Percentiles rank a stretch among this genome's conserved stretches.
These are phyloP conservation scores for Guaruba guarouba DNA, from an alignment of 2,113 vertebrate species.

Conservation along the genomic window DNA sequence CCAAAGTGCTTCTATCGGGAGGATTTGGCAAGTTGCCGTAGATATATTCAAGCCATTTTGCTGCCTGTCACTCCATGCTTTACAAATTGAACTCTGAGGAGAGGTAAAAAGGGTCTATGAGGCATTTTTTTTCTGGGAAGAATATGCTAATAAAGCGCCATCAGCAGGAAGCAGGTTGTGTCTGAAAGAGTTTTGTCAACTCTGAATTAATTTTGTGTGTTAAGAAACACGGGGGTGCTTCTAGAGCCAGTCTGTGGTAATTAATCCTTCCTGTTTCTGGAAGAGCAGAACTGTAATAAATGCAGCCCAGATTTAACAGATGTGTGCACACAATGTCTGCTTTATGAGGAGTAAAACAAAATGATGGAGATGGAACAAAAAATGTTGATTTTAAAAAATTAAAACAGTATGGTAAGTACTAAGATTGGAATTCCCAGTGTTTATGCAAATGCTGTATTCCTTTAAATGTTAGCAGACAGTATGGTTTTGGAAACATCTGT, in stretches of 20 bases:
- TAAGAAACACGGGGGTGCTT: slow-evolving; percentile 81
- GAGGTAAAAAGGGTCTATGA: slow-evolving; percentile 81
- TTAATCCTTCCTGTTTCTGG: slow-evolving; percentile 87
- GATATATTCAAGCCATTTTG: slow-evolving; percentile 86
- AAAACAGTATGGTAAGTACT: slow-evolving; percentile 72
- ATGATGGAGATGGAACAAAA: slow-evolving; percentile 75
- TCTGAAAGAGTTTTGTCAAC: slow-evolving; percentile 89
- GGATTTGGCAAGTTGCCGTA: slow-evolving; percentile 81
- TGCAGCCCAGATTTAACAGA: slow-evolving; percentile 80
- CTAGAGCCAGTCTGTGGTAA: slow-evolving; percentile 78
- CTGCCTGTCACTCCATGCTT: slow-evolving; percentile 84
- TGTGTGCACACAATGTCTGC: slow-evolving; percentile 80
- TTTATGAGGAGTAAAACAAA: slow-evolving; percentile 79
- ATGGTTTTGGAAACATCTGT: slow-evolving; percentile 79
- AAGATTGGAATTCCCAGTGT: slow-evolving; percentile 73
- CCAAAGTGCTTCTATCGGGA: slow-evolving; percentile 81
- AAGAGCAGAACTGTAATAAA: slow-evolving; percentile 78
- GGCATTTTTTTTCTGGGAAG: slow-evolving; percentile 84
- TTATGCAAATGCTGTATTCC: slow-evolving; percentile 74
- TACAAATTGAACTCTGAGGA: slow-evolving; percentile 85
- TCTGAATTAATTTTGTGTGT: slow-evolving; percentile 89
- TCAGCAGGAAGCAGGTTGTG: slow-evolving; percentile 86
- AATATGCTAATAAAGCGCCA: slow-evolving; percentile 87
- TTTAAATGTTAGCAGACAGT: slow-evolving; percentile 77
- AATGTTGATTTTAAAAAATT: slow-evolving; percentile 79